Conservation (phyloP, 2,888 invertebrate genomes). For the Eledona agricola region DNA sequence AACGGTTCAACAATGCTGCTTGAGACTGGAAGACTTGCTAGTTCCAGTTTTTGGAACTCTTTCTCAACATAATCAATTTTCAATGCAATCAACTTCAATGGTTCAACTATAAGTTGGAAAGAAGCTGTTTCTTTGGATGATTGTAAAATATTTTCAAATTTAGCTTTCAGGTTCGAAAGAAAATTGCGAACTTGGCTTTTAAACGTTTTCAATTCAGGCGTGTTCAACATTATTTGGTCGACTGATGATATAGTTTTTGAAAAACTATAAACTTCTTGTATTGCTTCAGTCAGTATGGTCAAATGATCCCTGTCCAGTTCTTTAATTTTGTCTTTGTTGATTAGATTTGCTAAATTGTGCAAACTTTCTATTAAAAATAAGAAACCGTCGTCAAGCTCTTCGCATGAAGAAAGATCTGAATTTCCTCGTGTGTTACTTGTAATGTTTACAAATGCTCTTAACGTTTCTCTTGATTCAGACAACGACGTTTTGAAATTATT, state of each 20-base stretch:
- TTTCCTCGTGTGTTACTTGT: slow-evolving; percentile 3
- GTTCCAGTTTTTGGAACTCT: slow-evolving; percentile 17
- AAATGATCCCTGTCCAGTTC: slow-evolving; percentile 17
- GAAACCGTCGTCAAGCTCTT: slow-evolving; percentile 33
- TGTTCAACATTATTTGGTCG: slow-evolving; percentile 3
- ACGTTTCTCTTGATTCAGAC: slow-evolving; percentile 6
- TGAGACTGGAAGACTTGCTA: slow-evolving; percentile 3
- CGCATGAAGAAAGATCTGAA: slow-evolving; percentile 12
- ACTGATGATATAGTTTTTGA: slow-evolving; percentile 1
- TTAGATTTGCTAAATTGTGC: slow-evolving; percentile 16
- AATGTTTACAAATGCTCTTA: slow-evolving; percentile 11
- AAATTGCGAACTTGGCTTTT: slow-evolving; percentile 4
- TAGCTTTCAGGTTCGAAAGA: slow-evolving; percentile 4
- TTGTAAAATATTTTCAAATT: slow-evolving; percentile 13
- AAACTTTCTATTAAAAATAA: slow-evolving; percentile 23
- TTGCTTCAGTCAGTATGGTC: slow-evolving; percentile 4
- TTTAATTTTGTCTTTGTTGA: slow-evolving; percentile 17
- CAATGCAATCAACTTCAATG: slow-evolving; percentile 40
- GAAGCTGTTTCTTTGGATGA: slow-evolving; percentile 9
- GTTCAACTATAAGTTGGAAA: slow-evolving; percentile 39
- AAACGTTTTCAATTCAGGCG: slow-evolving; percentile 1
- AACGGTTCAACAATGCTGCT: not conserved
- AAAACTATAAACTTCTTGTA: slow-evolving; percentile 8
- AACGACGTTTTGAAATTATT: slow-evolving; percentile 8
- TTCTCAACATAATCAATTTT: slow-evolving; percentile 39